Conservation (phyloP, 1,140 invertebrate genomes). For the Calycopis cecrops region DNA sequence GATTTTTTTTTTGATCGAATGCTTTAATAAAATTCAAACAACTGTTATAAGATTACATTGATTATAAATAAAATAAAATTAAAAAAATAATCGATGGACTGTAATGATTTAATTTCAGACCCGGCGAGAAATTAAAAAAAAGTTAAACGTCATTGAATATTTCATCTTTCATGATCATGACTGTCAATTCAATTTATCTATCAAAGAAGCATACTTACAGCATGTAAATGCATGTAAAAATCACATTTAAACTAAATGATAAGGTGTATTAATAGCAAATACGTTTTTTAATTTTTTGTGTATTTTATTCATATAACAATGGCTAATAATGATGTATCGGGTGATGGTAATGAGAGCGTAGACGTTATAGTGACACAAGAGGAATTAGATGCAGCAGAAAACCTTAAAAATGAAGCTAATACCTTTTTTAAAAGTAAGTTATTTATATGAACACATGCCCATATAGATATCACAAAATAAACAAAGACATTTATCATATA, state of each 20-base stretch:
- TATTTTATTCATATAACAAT: slow-evolving; percentile 35
- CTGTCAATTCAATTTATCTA: slow-evolving; percentile 36
- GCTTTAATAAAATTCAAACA: too few relatives aligned
- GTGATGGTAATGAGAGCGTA: slow-evolving; percentile 40
- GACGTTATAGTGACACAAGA: slow-evolving; percentile 39
- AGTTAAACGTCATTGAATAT: too few relatives aligned
- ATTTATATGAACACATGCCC: neutral
- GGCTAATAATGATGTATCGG: slow-evolving; percentile 45
- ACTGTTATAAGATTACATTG: too few relatives aligned
- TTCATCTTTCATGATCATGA: slow-evolving; percentile 37
- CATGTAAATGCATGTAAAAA: slow-evolving; percentile 46
- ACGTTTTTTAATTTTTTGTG: slow-evolving; percentile 37
- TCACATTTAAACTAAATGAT: slow-evolving; percentile 50
- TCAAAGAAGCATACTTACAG: slow-evolving; percentile 41
- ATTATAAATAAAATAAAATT: too few relatives aligned
- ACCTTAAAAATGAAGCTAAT: slow-evolving; percentile 67
- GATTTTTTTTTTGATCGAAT: too few relatives aligned
- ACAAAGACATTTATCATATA: neutral
- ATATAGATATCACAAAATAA: slow-evolving; percentile 11
- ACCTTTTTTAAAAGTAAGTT: slow-evolving; percentile 69
- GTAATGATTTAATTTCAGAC: too few relatives aligned
- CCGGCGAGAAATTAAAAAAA: too few relatives aligned
- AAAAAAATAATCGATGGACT: too few relatives aligned
- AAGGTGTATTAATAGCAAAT: slow-evolving; percentile 33
- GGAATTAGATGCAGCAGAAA: slow-evolving; percentile 58